These are phyloP conservation scores for Corythaixoides concolor DNA, from an alignment of 2,113 vertebrate genomes.

Conservation along the genomic window DNA sequence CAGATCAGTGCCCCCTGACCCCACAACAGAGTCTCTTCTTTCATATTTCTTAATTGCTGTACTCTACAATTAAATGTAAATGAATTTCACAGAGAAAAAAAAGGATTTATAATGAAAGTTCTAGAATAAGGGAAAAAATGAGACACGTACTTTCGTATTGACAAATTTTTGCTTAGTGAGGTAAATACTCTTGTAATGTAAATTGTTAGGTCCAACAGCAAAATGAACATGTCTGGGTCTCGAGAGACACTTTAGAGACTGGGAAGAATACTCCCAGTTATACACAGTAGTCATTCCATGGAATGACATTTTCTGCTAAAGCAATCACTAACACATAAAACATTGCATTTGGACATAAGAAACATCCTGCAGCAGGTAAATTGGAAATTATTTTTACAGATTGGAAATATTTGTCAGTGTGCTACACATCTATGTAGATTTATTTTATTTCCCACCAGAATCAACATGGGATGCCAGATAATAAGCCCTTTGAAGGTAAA, in stretches of 20 bases:
- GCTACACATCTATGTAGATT: not conserved
- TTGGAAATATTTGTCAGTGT: not conserved
- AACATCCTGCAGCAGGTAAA: not conserved
- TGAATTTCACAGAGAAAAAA: not conserved
- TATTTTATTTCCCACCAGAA: not conserved
- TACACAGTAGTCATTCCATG: not conserved
- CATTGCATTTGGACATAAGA: not conserved
- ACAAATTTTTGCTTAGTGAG: not conserved
- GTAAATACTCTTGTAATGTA: not conserved
- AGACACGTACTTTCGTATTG: not conserved
- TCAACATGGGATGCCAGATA: not conserved
- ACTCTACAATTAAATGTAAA: not conserved
- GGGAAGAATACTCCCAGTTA: not conserved
- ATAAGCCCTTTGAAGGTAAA: not conserved
- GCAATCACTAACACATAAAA: not conserved
- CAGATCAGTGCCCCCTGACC: not conserved
- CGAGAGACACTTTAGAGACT: not conserved
- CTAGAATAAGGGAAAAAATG: not conserved
- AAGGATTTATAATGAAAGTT: not conserved
- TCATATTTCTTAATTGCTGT: not conserved
- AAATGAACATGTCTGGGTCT: not conserved
- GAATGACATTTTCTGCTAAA: not conserved
- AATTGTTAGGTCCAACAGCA: not conserved
- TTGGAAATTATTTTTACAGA: not conserved
- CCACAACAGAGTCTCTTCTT: not conserved